Evolutionary conservation across 2,113 vertebrate species (phyloP).

Genomic region (Eptesicus fuscus): DNA sequence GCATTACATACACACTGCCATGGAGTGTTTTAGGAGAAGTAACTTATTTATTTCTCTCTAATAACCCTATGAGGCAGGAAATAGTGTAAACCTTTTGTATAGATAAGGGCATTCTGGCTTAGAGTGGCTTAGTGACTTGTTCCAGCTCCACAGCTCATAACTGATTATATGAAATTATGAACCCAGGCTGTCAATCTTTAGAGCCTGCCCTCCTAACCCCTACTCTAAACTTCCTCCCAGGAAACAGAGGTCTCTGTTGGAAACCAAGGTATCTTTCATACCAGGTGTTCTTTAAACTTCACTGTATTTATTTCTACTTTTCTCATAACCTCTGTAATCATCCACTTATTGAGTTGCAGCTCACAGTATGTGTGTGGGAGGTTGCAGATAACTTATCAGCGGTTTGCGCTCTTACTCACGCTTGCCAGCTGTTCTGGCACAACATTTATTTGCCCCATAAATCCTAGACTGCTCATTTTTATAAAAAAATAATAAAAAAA

Average conservation of each 20-base stretch:
- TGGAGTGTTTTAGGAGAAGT: neutral
- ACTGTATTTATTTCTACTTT: constrained; percentile 69
- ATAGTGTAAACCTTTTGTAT: neutral
- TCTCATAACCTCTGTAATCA: constrained; percentile 74
- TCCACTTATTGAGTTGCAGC: constrained; percentile 67
- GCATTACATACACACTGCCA: neutral
- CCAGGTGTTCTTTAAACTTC: constrained; percentile 67
- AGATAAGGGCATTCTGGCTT: neutral
- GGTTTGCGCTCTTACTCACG: constrained; percentile 6
- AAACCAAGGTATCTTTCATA: constrained; percentile 59
- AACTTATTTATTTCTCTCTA: neutral
- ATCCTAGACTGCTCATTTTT: constrained; percentile 46
- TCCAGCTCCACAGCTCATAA: neutral
- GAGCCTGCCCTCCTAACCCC: neutral
- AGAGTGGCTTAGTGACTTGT: neutral
- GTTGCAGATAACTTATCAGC: constrained; percentile 54
- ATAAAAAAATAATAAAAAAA: constrained; percentile 33
- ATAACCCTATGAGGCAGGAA: neutral
- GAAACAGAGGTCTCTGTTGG: constrained; percentile 28
- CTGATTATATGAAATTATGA: neutral
- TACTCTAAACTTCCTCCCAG: neutral
- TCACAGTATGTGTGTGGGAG: constrained; percentile 61
- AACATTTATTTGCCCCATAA: constrained; percentile 66
- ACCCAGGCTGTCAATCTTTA: neutral
- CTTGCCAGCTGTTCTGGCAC: constrained; percentile 68